Evolutionary conservation across 2,113 vertebrate genomes (phyloP).

Genomic region (Sinocyclocheilus rhinocerous): DNA sequence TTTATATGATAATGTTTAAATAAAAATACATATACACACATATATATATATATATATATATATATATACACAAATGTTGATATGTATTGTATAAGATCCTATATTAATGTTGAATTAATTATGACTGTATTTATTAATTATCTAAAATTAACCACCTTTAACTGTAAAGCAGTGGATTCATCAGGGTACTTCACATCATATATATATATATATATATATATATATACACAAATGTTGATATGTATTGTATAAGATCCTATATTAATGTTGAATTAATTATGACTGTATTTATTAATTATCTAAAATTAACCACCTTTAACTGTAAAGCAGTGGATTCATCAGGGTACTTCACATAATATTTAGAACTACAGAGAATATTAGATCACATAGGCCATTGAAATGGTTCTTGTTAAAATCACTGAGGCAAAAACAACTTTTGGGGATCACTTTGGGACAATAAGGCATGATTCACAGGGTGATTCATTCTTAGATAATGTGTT

Average conservation of each 20-base stretch:
- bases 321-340: background rate
- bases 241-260: background rate
- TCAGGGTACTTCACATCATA: background rate
- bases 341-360: background rate
- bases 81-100: background rate
- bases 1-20: background rate
- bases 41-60: background rate
- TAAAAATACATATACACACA: no score
- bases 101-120: no score
- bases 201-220: background rate
- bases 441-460: background rate
- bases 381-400: background rate
- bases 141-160: background rate
- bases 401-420: background rate
- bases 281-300: background rate
- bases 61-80: background rate
- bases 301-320: background rate
- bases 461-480: background rate
- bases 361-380: background rate
- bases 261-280: background rate
- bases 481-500: conserved; percentile 8
- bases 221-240: background rate
- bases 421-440: background rate
- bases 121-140: background rate
- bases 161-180: background rate